phyloP scores from a whole-genome alignment of 2,888 invertebrate genomes.

The Amphipyra berbera region DNA sequence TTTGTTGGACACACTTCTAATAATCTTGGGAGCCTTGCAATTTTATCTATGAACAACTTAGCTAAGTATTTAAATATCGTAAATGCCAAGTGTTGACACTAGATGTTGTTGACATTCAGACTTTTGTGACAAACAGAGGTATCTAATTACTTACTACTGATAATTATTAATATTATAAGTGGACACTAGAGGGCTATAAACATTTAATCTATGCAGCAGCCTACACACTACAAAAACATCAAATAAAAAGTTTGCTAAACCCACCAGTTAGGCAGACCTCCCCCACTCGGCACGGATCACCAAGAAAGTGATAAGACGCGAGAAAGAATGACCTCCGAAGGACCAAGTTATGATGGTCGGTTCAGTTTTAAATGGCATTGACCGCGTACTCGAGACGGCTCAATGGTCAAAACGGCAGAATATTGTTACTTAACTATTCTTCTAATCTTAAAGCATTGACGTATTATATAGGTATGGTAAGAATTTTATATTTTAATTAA shows the following conservation, averaged over 20 bases:
- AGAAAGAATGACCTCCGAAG: constrained; percentile 55
- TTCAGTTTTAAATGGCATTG: constrained; percentile 78
- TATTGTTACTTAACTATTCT: constrained; percentile 53
- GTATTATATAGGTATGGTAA: not conserved
- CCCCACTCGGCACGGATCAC: constrained; percentile 10
- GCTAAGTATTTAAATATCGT: constrained; percentile 14
- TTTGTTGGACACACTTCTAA: not conserved
- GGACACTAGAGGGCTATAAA: constrained; percentile 13
- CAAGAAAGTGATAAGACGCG: constrained; percentile 14
- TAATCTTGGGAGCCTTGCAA: constrained; percentile 13
- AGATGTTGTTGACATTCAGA: constrained; percentile 26
- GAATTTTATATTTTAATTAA: constrained; percentile 3
- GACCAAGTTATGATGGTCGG: constrained; percentile 61
- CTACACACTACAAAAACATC: constrained; percentile 41
- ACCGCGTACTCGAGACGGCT: constrained; percentile 67
- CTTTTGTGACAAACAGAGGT: constrained; percentile 4
- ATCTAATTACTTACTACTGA: constrained; percentile 10
- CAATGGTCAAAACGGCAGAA: constrained; percentile 55
- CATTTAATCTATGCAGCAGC: constrained; percentile 24
- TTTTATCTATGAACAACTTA: constrained; percentile 16
- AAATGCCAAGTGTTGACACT: constrained; percentile 19
- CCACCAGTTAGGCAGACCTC: constrained; percentile 56
- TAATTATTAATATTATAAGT: constrained; percentile 11
- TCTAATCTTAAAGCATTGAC: constrained; percentile 12
- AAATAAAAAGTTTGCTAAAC: constrained; percentile 55